A percentile compares a stretch with the other conserved stretches of the same genome.
phyloP scores from a whole-genome alignment of 2,888 invertebrate species.

The Trichogramma dendrolimi region DNA sequence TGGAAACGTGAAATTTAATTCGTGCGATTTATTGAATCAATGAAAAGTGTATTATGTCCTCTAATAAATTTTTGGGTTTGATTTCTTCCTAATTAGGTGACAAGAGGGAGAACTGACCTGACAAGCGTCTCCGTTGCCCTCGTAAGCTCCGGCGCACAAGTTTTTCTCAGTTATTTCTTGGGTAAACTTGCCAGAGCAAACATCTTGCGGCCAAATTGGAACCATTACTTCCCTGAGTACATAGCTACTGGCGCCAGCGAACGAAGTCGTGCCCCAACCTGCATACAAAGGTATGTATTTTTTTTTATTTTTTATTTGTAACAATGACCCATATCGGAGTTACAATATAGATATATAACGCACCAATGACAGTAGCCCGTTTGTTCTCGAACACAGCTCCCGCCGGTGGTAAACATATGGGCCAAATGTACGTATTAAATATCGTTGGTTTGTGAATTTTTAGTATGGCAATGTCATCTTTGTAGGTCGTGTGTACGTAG shows the following conservation, averaged over 20 bases:
- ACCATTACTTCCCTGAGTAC: constrained; percentile 73
- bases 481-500: constrained; percentile 65
- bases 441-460: constrained; percentile 63
- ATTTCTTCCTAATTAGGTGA: neutral
- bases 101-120: constrained; percentile 57
- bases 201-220: constrained; percentile 71
- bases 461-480: constrained; percentile 74
- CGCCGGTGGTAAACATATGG: constrained; percentile 74
- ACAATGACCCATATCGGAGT: neutral
- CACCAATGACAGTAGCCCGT: constrained; percentile 65
- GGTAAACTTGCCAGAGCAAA: constrained; percentile 62
- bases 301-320: neutral
- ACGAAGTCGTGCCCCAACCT: constrained; percentile 76
- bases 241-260: constrained; percentile 65
- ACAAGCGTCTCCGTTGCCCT: constrained; percentile 78
- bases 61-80: neutral
- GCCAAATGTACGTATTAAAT: constrained; percentile 79
- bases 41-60: neutral
- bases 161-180: constrained; percentile 65
- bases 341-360: constrained; percentile 32
- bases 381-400: constrained; percentile 60
- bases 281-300: neutral
- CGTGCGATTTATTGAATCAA: neutral
- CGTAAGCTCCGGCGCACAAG: constrained; percentile 72
- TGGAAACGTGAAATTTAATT: neutral